These are phyloP conservation scores for Catharus minimus DNA, from an alignment of 2,113 vertebrate species.

Conservation along the genomic window DNA sequence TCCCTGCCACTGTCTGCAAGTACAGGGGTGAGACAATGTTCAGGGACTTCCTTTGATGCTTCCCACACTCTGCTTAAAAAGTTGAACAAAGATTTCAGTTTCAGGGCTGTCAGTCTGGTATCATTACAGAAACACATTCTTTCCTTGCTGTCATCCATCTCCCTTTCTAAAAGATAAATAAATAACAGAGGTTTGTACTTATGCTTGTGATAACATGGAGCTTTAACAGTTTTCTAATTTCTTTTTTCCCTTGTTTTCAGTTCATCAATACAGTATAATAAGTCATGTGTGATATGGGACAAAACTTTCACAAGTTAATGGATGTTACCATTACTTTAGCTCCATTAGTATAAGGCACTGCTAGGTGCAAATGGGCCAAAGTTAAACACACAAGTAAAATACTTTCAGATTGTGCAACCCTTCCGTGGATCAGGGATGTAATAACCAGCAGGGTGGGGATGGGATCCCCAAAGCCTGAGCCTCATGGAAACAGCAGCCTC, in stretches of 20 bases:
- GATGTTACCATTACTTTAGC: neutral
- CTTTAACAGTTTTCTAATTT: neutral
- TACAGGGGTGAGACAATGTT: rapidly evolving
- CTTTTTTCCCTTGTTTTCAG: neutral
- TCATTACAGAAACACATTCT: neutral
- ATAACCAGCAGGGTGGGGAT: neutral
- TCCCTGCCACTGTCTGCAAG: neutral
- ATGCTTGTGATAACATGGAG: neutral
- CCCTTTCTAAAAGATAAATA: neutral
- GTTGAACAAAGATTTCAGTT: neutral
- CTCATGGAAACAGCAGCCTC: neutral
- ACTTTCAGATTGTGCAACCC: neutral
- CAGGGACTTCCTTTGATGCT: neutral
- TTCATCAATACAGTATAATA: neutral
- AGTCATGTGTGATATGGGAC: neutral
- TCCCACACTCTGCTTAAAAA: neutral
- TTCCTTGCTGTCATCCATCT: neutral
- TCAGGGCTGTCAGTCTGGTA: neutral
- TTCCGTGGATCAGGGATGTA: neutral
- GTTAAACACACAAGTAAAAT: neutral
- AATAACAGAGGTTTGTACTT: neutral
- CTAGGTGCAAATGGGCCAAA: neutral
- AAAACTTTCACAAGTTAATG: neutral
- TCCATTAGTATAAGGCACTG: neutral
- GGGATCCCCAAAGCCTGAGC: rapidly evolving